These are phyloP conservation scores for Latheticus oryzae DNA, from an alignment of 2,888 invertebrate genomes.

Conservation along the genomic window DNA sequence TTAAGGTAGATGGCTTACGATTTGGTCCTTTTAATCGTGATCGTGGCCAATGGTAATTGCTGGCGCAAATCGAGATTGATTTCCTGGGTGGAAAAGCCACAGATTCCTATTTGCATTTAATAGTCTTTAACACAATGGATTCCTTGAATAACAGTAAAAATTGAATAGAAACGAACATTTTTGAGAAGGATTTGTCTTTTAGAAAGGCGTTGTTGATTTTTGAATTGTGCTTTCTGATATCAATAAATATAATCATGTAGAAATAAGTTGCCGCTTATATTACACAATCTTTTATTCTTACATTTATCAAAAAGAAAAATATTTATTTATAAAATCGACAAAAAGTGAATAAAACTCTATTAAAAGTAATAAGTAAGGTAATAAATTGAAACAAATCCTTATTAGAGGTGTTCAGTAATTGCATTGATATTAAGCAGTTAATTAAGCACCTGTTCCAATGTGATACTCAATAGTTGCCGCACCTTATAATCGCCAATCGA, in stretches of 20 bases:
- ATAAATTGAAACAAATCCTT: conserved; percentile 25
- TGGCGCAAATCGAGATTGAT: conserved; percentile 2
- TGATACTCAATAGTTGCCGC: conserved; percentile 14
- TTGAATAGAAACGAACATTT: too few species aligned
- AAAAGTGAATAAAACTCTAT: conserved; percentile 6
- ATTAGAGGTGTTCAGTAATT: conserved; percentile 12
- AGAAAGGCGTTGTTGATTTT: too few species aligned
- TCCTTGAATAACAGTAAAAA: too few species aligned
- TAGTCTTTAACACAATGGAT: too few species aligned
- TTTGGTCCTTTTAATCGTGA: not conserved
- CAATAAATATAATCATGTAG: too few species aligned
- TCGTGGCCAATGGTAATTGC: not conserved
- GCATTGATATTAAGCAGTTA: conserved; percentile 13
- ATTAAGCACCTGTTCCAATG: conserved; percentile 25
- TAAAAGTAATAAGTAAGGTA: conserved; percentile 4
- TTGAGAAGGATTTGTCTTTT: too few species aligned
- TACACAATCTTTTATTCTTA: too few species aligned
- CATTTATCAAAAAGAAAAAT: too few species aligned
- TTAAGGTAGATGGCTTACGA: conserved; percentile 2
- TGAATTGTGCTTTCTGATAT: too few species aligned
- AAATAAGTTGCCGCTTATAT: too few species aligned
- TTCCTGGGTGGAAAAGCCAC: conserved; percentile 9
- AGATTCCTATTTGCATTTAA: too few species aligned
- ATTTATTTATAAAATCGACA: conserved; percentile 1
- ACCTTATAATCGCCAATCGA: conserved; percentile 17